A percentile compares a stretch with the other conserved stretches of the same genome.
Conservation (phyloP, 2,888 invertebrate genomes). For the Hanleya hanleyi region DNA sequence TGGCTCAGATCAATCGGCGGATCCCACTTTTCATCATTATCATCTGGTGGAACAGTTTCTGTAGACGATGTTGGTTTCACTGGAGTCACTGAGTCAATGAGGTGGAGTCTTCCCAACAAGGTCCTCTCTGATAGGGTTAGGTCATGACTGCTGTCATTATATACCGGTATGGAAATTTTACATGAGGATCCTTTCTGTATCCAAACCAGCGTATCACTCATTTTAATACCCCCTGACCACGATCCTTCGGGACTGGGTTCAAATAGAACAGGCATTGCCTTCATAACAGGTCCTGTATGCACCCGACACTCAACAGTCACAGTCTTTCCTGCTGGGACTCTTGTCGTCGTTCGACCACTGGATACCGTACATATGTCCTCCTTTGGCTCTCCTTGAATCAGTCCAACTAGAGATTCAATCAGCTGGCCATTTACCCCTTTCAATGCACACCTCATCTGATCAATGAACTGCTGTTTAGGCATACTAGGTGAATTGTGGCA, state of each 20-base stretch:
- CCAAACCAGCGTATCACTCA: neutral
- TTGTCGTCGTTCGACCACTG: neutral
- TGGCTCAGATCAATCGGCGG: conserved; percentile 23
- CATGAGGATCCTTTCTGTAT: neutral
- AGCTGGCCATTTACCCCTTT: neutral
- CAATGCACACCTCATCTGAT: neutral
- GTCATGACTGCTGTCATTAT: neutral
- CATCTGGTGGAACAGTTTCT: neutral
- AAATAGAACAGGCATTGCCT: neutral
- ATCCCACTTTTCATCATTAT: conserved; percentile 17
- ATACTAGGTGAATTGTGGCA: neutral
- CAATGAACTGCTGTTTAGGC: neutral
- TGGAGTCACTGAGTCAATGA: neutral
- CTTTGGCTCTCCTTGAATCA: neutral
- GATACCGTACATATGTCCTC: neutral
- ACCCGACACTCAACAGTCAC: neutral
- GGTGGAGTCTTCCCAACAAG: neutral
- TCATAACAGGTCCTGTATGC: neutral
- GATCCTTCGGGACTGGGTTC: neutral
- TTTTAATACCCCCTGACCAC: neutral
- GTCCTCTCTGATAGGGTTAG: neutral
- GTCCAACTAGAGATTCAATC: neutral
- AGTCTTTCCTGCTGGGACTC: neutral
- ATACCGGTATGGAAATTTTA: neutral
- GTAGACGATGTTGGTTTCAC: neutral